Conservation (phyloP, 2,113 vertebrate species). For the Gopherus flavomarginatus region DNA sequence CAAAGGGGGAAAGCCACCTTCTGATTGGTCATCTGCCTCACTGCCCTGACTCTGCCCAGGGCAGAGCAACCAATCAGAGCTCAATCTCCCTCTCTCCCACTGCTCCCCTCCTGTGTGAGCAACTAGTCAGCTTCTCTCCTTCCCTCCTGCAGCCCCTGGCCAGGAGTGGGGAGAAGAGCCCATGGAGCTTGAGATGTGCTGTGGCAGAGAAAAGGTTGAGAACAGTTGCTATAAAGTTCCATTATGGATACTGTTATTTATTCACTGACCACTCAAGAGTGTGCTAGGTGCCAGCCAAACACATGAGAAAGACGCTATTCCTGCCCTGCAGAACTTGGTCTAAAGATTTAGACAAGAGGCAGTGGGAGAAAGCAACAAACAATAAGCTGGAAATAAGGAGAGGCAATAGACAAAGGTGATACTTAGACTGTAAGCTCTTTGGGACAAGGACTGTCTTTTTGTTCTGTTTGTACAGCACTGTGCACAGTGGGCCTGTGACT, state of each 20-base stretch:
- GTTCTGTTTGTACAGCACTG: background rate
- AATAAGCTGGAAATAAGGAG: background rate
- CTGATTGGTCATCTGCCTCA: no score
- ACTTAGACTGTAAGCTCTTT: background rate
- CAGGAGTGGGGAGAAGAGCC: no score
- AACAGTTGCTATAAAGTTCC: background rate
- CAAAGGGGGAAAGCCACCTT: no score
- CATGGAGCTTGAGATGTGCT: no score
- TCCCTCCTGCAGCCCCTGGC: no score
- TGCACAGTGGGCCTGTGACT: background rate
- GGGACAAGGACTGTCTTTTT: background rate
- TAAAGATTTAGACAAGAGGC: background rate
- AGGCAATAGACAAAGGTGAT: background rate
- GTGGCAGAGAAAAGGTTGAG: background rate
- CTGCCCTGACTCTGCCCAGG: no score
- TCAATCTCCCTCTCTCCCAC: background rate
- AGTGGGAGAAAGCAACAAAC: background rate
- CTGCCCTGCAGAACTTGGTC: background rate
- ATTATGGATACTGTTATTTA: background rate
- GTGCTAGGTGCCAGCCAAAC: background rate
- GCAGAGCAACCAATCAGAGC: no score
- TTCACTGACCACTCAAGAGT: background rate
- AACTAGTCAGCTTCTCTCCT: no score
- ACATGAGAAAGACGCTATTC: fast-evolving
- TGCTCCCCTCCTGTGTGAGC: background rate